A percentile compares a stretch with the other conserved stretches of the same genome.
Conservation (phyloP, 2,797 vertebrate genomes). For the Pseudochaenichthys georgianus region DNA sequence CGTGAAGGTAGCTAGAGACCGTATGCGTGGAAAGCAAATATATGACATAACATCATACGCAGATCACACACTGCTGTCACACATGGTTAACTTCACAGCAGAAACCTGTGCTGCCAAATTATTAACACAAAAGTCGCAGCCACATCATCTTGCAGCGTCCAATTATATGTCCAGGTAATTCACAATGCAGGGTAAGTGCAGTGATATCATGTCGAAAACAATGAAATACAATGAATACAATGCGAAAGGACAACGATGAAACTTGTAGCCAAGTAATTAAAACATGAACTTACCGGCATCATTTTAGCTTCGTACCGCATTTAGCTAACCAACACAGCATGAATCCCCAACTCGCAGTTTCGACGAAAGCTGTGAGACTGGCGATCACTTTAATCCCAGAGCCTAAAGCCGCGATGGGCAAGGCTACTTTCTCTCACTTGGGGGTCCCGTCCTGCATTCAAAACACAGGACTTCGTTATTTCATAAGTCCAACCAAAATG, state of each 20-base stretch:
- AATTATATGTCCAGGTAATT: conserved; percentile 69
- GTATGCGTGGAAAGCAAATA: conserved; percentile 13
- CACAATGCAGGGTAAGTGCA: neutral
- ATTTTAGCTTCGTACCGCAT: conserved; percentile 95
- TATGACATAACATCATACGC: conserved; percentile 26
- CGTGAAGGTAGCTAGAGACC: neutral
- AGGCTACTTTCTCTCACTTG: conserved; percentile 66
- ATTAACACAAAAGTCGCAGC: conserved; percentile 1
- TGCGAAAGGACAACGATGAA: neutral
- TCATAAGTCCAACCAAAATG: neutral
- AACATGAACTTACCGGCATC: conserved; percentile 93
- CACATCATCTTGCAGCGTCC: conserved; percentile 49
- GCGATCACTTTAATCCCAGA: conserved; percentile 71
- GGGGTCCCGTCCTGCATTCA: conserved; percentile 53
- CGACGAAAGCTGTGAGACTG: conserved; percentile 72
- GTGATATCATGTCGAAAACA: neutral
- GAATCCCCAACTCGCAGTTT: conserved; percentile 74
- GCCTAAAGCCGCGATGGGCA: conserved; percentile 59
- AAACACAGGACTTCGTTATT: conserved; percentile 21
- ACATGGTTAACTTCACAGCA: conserved; percentile 30
- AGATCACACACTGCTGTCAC: conserved; percentile 15
- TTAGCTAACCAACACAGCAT: conserved; percentile 76
- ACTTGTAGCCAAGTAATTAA: conserved; percentile 19
- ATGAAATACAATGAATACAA: neutral
- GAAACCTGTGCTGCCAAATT: neutral